Evolutionary conservation across 2,797 vertebrate genomes (phyloP).

Genomic region (Stomatorhinus walkeri): DNA sequence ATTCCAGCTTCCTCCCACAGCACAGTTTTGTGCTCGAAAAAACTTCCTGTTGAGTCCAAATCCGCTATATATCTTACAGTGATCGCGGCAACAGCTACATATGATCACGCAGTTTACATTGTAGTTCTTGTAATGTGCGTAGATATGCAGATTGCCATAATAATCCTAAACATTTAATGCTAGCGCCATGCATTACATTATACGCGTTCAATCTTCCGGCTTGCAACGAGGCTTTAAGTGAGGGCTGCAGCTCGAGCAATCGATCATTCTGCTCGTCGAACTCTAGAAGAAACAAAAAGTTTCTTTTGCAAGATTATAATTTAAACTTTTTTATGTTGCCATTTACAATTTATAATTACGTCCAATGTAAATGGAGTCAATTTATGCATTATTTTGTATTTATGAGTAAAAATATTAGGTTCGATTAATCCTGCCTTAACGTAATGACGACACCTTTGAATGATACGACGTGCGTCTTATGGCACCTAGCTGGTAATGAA

Average conservation of each 20-base stretch:
- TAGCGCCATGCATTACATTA: background rate
- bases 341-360: background rate
- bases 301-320: background rate
- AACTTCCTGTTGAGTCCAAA: too few relatives aligned
- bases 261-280: background rate
- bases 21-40: too few relatives aligned
- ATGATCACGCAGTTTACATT: background rate
- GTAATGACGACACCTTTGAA: background rate
- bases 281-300: background rate
- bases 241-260: background rate
- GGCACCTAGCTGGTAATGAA: background rate
- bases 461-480: background rate
- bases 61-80: too few relatives aligned
- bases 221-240: background rate
- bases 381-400: background rate
- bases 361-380: background rate
- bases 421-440: conserved; percentile 8
- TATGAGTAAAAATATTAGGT: background rate
- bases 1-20: background rate
- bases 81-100: background rate
- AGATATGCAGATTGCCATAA: background rate
- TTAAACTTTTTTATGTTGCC: background rate
- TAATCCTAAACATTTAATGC: background rate
- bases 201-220: background rate
- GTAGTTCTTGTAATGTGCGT: background rate